Conservation (phyloP, 2,113 vertebrate species). For the Cynocephalus volans region DNA sequence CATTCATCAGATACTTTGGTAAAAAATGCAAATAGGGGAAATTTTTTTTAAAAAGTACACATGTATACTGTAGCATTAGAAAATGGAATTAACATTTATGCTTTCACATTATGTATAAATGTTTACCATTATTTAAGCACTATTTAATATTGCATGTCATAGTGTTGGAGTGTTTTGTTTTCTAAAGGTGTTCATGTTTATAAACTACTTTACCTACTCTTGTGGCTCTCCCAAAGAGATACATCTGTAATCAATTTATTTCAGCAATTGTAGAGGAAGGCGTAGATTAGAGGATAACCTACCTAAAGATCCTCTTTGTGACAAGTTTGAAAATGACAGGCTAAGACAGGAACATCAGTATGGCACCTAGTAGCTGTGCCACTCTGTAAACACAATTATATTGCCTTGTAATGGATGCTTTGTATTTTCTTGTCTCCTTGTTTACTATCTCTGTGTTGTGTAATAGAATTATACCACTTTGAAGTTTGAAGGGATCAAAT, state of each 20-base stretch:
- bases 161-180: background rate
- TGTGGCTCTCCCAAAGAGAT: background rate
- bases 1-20: background rate
- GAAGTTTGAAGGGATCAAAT: background rate
- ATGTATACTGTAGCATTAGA: background rate
- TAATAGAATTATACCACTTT: background rate
- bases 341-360: background rate
- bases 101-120: background rate
- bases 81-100: background rate
- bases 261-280: conserved; percentile 36
- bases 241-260: background rate
- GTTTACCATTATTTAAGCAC: background rate
- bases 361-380: background rate
- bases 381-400: background rate
- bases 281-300: background rate
- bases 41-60: background rate
- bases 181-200: background rate
- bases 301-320: background rate
- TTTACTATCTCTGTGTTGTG: background rate
- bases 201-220: background rate
- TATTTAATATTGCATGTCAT: background rate
- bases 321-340: background rate
- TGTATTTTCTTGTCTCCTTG: background rate
- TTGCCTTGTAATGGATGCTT: background rate
- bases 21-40: background rate